Base-by-base conservation (phyloP, 2,888 invertebrate species). In the Watsonalla binaria region DNA sequence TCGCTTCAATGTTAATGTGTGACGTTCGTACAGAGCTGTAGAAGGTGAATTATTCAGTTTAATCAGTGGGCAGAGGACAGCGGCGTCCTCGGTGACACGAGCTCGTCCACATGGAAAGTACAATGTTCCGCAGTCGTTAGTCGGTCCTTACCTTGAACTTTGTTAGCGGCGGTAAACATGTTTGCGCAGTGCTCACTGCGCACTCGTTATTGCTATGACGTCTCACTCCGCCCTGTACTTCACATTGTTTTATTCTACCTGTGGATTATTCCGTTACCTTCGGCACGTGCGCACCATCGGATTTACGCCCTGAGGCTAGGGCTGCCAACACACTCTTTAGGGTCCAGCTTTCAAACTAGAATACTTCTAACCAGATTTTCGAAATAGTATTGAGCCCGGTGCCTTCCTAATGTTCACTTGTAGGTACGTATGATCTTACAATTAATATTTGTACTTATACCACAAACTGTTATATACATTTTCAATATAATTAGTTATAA, bases 71-170 rank as follows among this genome's bases (percentile, higher is more conserved):
- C 45, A 34, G 34, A 7, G 14, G n/a, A 45, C 24, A 39, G 34
- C n/a, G 15, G 59, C 70, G 76, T 73, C 76, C 78, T 76, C 74
- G 73, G 62, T 58, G 63, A 60, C 68, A 71, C 71, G 70, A 62
- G 60, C 68, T 70, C 71, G 70, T 71, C 73, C 70, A 69, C 67
- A 72, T 72, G 72, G 77, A 78, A 77, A 76, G 80, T 75, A 78
- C 77, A 77, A 77, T 74, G 79, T 76, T 80, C 76, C 67, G 65
- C 65, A 69, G 77, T 77, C 76, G 78, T 80, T 80, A 76, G 77
- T 70, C 65, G 70, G 84, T 70, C 64, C 70, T 84, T 78, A 75
- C 89, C 90, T 89, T 90, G 89, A 90, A 90, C 90, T 86, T 88
- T 84, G 82, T 67, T 75, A 74, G 73, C 72, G 79, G 72, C 71